Percentiles rank a stretch among this genome's conserved stretches.
phyloP scores from a whole-genome alignment of 1,140 invertebrate genomes.

The Zaprionus ghesquierei region DNA sequence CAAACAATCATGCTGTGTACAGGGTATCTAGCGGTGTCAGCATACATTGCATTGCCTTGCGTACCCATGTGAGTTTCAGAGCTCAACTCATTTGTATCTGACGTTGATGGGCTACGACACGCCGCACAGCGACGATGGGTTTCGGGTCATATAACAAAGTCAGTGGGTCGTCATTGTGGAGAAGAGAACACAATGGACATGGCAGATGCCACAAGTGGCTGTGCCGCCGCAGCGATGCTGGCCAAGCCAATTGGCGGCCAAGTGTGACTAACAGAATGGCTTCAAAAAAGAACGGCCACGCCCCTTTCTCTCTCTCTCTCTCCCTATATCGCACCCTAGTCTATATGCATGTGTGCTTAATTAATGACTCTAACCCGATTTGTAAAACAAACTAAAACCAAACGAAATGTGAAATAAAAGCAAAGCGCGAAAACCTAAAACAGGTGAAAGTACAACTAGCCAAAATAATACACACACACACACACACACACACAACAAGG shows the following conservation, averaged over 20 bases:
- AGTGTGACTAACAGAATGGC: constrained; percentile 39
- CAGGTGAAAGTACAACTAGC: constrained; percentile 57
- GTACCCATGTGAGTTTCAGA: neutral
- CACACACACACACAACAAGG: constrained; percentile 8
- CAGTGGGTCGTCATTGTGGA: constrained; percentile 29
- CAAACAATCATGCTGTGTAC: too few relatives aligned
- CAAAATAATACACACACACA: constrained; percentile 29
- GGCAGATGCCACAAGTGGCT: constrained; percentile 7
- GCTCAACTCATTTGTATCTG: constrained; percentile 5
- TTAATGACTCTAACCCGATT: constrained; percentile 58
- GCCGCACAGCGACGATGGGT: neutral
- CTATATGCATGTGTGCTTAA: constrained; percentile 28
- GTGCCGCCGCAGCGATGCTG: constrained; percentile 9
- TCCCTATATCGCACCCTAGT: neutral
- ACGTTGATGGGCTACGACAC: neutral
- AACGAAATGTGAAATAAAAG: constrained; percentile 20
- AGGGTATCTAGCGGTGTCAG: neutral
- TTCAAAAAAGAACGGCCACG: neutral
- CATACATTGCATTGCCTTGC: too few relatives aligned
- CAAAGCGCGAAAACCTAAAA: constrained; percentile 44
- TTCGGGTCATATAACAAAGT: constrained; percentile 37
- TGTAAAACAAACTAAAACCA: constrained; percentile 53
- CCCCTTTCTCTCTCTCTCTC: neutral
- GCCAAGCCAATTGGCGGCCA: constrained; percentile 27
- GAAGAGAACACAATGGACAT: constrained; percentile 17